Evolutionary conservation across 2,888 invertebrate genomes (phyloP), one percentile per base, ranked within the genome.

Genomic region (Cylloceria caligata): DNA sequence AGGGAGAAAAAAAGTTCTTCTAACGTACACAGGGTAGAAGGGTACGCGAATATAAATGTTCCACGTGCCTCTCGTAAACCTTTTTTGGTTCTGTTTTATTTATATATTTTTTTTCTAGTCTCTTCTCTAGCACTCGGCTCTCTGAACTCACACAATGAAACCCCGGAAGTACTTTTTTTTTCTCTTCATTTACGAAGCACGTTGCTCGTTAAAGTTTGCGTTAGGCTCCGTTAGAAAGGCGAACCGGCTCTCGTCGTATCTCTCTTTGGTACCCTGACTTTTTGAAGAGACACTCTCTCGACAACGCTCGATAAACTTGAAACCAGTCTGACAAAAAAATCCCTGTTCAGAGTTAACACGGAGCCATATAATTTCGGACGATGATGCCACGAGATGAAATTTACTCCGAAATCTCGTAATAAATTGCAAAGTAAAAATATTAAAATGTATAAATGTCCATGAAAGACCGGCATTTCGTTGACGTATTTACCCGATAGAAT

Each of bases 191-290:
- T 57, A 71, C 71, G 42, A 19, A 71, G 64, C 57, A 57, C 60
- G 42, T 62, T 62, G 13, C 47, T 21, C 49, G 80, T 72, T 52
- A 27, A 75, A 67, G 71, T 82, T 75, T 57, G 30, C 52, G 69
- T 47, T 68, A 73, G 39, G 72, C 73, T 79, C 82, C 79, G 79
- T 82, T 82, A 82, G 79, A 82, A 82, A 82, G 82, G 78, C 79
- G 55, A 71, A 79, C 74, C 79, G 75, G 82, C 82, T 81, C 69
- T 71, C 57, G 65, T 47, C 45, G 36, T n/a, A n/a, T n/a, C n/a
- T 67, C 60, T 62, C 68, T 16, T 16, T 57, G 36, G 24, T 60
- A 45, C 47, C 19, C 19, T 30, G 39, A 36, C 39, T 62, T 73
- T 76, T 80, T 72, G 27, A 13, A 62, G n/a, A 55, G 72, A 57